Base-by-base conservation (phyloP, 2,113 vertebrate genomes). In the Gallinago media region DNA sequence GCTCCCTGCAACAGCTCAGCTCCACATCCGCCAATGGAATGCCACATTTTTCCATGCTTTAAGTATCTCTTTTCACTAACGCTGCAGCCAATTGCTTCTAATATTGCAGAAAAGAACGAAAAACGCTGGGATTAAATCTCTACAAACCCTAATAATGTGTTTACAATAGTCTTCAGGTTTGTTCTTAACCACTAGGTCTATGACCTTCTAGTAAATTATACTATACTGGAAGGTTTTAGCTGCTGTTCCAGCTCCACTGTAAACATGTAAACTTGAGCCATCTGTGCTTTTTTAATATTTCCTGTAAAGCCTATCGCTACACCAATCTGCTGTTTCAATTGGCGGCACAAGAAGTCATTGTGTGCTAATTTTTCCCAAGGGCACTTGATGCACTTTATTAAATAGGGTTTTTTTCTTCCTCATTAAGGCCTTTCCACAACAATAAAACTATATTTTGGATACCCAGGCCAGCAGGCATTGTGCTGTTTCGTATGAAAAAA, bases 251-350 rank as follows among this genome's bases (percentile, higher is more conserved):
- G 71, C 85, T 95, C 87, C 93, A 97, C 97, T 95, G 85, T 85
- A 97, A 97, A 98, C 95, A 96, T 46, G 90, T 94, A 97, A 96
- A 97, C 90, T 92, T 97, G 95, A 97, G 97, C 97, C 97, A 98
- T 97, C 97, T 98, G 97, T 98, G 95, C 91, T 94, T 95, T 95
- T 97, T 97, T 96, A 97, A 95, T 97, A 95, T 97, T 98, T 97
- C 96, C 97, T 98, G 84, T 89, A 96, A 97, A 96, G 92, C 73
- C 94, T 95, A 94, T 97, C 95, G 74, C 94, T 85, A 47, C 80
- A 89, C 81, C 94, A 70, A 79, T 97, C 89, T 93, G 88, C 92
- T 62, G 15, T 91, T 98, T 97, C 96, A 94, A 97, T 95, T 97
- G 96, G 94, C 92, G 74, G 95, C 93, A 97, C 94, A 97, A 97